Conservation (phyloP, 2,113 vertebrate species). For the Osmerus eperlanus region DNA sequence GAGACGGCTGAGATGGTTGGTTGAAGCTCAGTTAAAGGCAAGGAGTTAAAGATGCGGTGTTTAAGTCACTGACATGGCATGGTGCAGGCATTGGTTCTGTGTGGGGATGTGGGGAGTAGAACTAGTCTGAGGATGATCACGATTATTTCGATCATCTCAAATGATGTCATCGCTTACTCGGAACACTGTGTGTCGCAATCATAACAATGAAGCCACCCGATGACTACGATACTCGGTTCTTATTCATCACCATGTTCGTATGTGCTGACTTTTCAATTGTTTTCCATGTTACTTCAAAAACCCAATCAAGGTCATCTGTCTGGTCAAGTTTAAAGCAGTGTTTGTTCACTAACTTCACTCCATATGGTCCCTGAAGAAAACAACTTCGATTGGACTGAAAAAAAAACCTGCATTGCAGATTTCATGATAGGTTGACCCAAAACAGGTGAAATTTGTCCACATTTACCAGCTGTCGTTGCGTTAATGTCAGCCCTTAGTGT, state of each 20-base stretch:
- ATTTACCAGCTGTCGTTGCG: conserved; percentile 46
- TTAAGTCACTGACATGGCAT: conserved; percentile 16
- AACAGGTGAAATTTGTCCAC: conserved; percentile 63
- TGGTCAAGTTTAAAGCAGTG: conserved; percentile 17
- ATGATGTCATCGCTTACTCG: neutral
- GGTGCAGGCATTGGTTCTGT: neutral
- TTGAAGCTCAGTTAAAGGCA: conserved; percentile 1
- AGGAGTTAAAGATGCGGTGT: conserved; percentile 21
- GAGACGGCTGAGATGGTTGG: neutral
- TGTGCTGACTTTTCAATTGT: conserved; percentile 4
- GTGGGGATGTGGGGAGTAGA: neutral
- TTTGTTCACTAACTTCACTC: conserved; percentile 42
- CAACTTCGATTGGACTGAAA: conserved; percentile 34
- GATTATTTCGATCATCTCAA: conserved; percentile 14
- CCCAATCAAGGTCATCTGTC: conserved; percentile 55
- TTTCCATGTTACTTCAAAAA: conserved; percentile 42
- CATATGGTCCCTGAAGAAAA: conserved; percentile 42
- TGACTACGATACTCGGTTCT: no score
- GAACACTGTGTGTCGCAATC: no score
- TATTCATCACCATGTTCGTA: no score
- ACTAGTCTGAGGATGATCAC: neutral
- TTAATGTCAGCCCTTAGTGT: conserved; percentile 39
- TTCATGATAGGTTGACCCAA: conserved; percentile 48
- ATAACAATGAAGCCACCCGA: no score
- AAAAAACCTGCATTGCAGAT: conserved; percentile 49